Conservation (phyloP, 2,113 vertebrate species). For the Alectura lathami region DNA sequence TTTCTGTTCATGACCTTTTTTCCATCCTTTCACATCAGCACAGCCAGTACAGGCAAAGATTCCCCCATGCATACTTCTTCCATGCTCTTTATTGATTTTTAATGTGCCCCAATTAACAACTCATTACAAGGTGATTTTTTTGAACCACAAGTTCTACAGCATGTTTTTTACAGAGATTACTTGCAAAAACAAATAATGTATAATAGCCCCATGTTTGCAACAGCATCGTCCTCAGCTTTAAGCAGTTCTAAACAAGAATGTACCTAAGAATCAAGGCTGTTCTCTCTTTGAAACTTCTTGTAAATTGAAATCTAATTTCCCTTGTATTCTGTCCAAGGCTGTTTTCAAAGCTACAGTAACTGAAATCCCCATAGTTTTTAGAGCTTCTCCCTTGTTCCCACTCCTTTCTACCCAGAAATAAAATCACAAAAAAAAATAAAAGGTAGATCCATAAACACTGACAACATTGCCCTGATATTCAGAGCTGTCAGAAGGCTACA, state of each 20-base stretch:
- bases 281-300: not conserved
- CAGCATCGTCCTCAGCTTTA: not conserved
- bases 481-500: not conserved
- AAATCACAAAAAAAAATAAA: not conserved
- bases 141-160: not conserved
- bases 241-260: not conserved
- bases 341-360: not conserved
- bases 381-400: not conserved
- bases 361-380: not conserved
- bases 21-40: not conserved
- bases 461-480: not conserved
- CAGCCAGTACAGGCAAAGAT: not conserved
- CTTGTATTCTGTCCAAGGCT: not conserved
- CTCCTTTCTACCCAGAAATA: not conserved
- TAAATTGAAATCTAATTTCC: not conserved
- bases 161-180: too few species aligned
- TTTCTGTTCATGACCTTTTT: not conserved
- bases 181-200: not conserved
- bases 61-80: not conserved
- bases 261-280: not conserved
- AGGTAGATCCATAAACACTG: not conserved
- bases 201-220: not conserved
- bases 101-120: not conserved
- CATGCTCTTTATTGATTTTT: not conserved
- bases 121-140: not conserved